phyloP scores from a whole-genome alignment of 2,797 vertebrate species.

The Channallabes apus region DNA sequence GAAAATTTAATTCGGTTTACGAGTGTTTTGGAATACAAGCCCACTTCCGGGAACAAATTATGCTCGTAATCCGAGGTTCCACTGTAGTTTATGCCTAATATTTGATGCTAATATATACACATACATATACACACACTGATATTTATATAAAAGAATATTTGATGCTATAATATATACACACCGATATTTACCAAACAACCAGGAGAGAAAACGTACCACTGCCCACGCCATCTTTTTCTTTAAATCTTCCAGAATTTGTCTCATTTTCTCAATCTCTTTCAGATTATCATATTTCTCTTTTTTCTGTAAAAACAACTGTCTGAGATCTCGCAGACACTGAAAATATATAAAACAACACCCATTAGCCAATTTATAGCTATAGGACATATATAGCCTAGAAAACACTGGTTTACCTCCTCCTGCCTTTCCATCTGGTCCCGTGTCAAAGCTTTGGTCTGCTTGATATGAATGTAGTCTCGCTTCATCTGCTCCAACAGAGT shows the following conservation, averaged over 20 bases:
- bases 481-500: slow-evolving; percentile 77
- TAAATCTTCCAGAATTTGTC: slow-evolving; percentile 61
- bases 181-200: background rate
- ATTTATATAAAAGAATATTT: too few species aligned
- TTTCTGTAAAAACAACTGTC: slow-evolving; percentile 64
- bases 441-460: slow-evolving; percentile 69
- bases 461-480: slow-evolving; percentile 73
- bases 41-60: too few species aligned
- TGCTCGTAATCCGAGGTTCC: too few species aligned
- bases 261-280: slow-evolving; percentile 62
- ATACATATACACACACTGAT: too few species aligned
- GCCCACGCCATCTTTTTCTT: slow-evolving; percentile 65
- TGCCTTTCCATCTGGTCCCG: slow-evolving; percentile 72
- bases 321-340: slow-evolving; percentile 60
- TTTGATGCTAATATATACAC: too few species aligned
- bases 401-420: slow-evolving; percentile 62
- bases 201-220: slow-evolving; percentile 46
- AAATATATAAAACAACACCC: slow-evolving; percentile 8
- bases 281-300: slow-evolving; percentile 67
- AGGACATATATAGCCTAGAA: background rate
- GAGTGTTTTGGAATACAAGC: too few species aligned
- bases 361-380: background rate
- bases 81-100: too few species aligned
- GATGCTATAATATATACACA: background rate
- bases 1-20: too few species aligned